Base-by-base conservation (phyloP, 2,888 invertebrate genomes). In the Ochropleura plecta region DNA sequence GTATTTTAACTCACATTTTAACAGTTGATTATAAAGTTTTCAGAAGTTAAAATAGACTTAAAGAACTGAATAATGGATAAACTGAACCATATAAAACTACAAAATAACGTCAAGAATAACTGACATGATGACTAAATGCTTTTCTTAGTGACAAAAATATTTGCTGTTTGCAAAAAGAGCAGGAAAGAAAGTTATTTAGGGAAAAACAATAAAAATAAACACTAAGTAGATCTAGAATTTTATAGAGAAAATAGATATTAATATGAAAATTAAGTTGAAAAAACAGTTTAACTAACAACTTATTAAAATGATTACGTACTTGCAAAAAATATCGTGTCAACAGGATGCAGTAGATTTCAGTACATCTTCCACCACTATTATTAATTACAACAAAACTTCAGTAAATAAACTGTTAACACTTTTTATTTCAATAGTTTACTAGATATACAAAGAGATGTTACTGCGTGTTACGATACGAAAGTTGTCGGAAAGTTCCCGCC, bases 401-500 rank as follows among this genome's bases (percentile, higher is more conserved):
- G 16, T 16, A 9, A 62, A 65, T 40, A 42, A 57, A 7, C 59
- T 53, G 9, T n/a, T 64, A 71, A 81, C 84, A 86, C 82, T 60
- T 4, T 51, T 72, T 65, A 73, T 40, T 73, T 65, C 4, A 73
- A 76, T n/a, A 64, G 72, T 76, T 82, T 71, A 46, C 8, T 57
- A 30, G 68, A 79, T 82, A 67, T 82, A 73, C 59, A n/a, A 53
- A 75, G 73, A 83, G 83, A 84, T 83, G 66, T 73, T 65, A 78
- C 81, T 84, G 82, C 91, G 93, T 90, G 73, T 84, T 88, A 79
- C 87, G 91, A 89, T 93, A 93, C 92, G 92, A 88, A 91, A 91
- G 92, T 93, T 93, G 88, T 92, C 93, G 92, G 78, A 96, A 96
- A 95, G 94, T 96, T 96, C 92, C 92, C 93, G 93, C 92, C 93